Percentiles rank a stretch among this genome's conserved stretches.
These are phyloP conservation scores for Merops nubicus DNA, from an alignment of 2,113 vertebrate genomes.

Conservation along the genomic window DNA sequence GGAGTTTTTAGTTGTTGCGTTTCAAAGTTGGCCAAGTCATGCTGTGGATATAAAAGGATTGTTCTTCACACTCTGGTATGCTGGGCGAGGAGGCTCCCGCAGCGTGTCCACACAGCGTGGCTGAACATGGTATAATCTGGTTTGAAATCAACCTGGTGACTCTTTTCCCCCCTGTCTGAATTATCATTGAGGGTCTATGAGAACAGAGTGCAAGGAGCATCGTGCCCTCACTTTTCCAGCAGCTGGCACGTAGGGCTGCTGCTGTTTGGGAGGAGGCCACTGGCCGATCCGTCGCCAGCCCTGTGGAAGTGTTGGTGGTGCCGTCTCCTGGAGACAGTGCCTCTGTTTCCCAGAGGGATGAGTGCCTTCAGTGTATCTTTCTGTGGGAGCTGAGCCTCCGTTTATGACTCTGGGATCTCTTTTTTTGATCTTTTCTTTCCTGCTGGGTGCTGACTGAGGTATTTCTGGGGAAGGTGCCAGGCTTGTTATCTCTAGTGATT, in stretches of 20 bases:
- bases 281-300: conserved; percentile 26
- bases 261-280: conserved; percentile 35
- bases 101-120: not conserved
- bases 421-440: conserved; percentile 20
- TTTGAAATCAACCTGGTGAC: conserved; percentile 16
- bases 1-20: conserved; percentile 32
- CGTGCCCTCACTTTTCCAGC: not conserved
- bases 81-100: conserved; percentile 22
- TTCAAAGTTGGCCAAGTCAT: conserved; percentile 48
- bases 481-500: conserved; percentile 58
- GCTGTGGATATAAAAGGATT: conserved; percentile 46
- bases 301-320: conserved; percentile 14
- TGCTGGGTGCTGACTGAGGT: conserved; percentile 49
- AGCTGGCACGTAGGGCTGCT: not conserved
- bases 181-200: not conserved
- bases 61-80: conserved; percentile 22
- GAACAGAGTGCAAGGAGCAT: not conserved
- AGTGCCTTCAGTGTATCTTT: not conserved
- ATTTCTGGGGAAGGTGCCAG: conserved; percentile 63
- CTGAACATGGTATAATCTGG: not conserved
- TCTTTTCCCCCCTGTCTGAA: not conserved
- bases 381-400: not conserved
- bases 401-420: conserved; percentile 4
- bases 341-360: conserved; percentile 47
- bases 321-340: conserved; percentile 39